Conservation (phyloP, 2,113 vertebrate genomes). For the Abramis brama region DNA sequence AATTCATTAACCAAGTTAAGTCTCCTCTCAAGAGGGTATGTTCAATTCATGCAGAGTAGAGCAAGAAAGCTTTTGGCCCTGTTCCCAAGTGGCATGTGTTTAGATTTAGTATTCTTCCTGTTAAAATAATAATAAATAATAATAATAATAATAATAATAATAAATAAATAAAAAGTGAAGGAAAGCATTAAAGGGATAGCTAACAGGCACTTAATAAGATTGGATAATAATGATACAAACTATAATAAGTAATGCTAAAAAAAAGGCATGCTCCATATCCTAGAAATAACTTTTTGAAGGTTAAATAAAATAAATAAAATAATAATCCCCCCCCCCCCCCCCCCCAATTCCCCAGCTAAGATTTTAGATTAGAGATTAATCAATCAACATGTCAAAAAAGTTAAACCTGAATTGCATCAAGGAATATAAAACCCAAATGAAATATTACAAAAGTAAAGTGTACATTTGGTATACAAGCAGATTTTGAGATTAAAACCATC, state of each 20-base stretch:
- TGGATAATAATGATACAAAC: slow-evolving; percentile 68
- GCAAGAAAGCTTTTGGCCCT: slow-evolving; percentile 44
- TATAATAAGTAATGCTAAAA: slow-evolving; percentile 58
- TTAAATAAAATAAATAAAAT: slow-evolving; percentile 38
- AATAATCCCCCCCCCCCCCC: slow-evolving; percentile 53
- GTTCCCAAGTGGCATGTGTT: slow-evolving; percentile 34
- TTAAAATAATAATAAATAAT: not conserved
- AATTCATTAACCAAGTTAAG: slow-evolving; percentile 37
- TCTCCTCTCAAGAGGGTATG: slow-evolving; percentile 26
- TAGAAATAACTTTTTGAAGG: slow-evolving; percentile 42
- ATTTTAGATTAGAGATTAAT: slow-evolving; percentile 1
- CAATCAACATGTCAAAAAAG: slow-evolving; percentile 30
- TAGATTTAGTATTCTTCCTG: not conserved
- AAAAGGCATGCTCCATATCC: slow-evolving; percentile 60
- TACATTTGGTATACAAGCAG: slow-evolving; percentile 62
- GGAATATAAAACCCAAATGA: slow-evolving; percentile 34
- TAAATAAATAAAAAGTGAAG: not conserved
- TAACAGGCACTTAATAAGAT: slow-evolving; percentile 82
- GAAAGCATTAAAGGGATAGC: slow-evolving; percentile 78
- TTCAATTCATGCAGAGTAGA: slow-evolving; percentile 56
- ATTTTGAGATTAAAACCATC: slow-evolving; percentile 64
- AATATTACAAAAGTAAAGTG: slow-evolving; percentile 41
- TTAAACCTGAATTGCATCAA: slow-evolving; percentile 49
- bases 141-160: not conserved
- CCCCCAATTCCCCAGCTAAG: slow-evolving; percentile 15